Conservation (phyloP, 2,888 invertebrate genomes). For the Lapara coniferarum region DNA sequence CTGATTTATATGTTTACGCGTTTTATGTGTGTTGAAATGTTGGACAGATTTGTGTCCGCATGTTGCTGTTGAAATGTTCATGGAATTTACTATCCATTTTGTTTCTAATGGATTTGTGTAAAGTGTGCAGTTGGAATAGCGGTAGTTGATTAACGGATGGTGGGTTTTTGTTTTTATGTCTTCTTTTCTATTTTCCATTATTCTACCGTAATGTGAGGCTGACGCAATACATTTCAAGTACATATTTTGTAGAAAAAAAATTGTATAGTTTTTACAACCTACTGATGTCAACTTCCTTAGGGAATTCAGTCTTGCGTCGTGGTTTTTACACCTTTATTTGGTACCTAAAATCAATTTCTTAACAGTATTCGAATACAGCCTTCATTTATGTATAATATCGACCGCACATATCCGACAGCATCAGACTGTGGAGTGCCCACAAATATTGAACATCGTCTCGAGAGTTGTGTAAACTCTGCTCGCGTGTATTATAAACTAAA, state of each 20-base stretch:
- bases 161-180: neutral
- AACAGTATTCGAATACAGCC: neutral
- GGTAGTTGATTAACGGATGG: neutral
- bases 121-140: neutral
- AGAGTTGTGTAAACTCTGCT: constrained; percentile 25
- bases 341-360: neutral
- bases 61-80: constrained; percentile 19
- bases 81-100: constrained; percentile 21
- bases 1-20: constrained; percentile 24
- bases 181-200: neutral
- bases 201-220: too few species aligned
- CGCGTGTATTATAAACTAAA: constrained; percentile 21
- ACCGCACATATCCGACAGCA: constrained; percentile 15
- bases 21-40: constrained; percentile 22
- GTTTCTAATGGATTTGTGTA: constrained; percentile 15
- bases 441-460: constrained; percentile 29
- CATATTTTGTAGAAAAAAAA: too few species aligned
- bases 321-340: too few species aligned
- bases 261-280: neutral
- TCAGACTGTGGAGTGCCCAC: constrained; percentile 18
- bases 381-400: constrained; percentile 11
- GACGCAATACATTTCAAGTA: too few species aligned
- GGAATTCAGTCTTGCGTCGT: too few species aligned
- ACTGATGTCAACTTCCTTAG: too few species aligned
- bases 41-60: constrained; percentile 23